Evolutionary conservation across 2,888 invertebrate genomes (phyloP).

Genomic region (Chrysopilus asiliformis): DNA sequence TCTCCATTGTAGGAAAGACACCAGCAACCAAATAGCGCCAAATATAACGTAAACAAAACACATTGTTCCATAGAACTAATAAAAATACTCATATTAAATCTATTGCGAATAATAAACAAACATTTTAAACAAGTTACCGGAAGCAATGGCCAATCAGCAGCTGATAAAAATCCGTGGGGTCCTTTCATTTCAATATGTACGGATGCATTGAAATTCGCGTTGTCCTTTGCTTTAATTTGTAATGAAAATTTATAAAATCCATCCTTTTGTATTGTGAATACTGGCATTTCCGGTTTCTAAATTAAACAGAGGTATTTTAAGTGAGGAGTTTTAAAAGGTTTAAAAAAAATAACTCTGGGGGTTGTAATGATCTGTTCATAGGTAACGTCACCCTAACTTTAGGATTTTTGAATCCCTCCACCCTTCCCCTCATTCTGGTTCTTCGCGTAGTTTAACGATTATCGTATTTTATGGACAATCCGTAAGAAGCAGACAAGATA

Average conservation of each 20-base stretch:
- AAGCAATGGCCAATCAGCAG: constrained; percentile 77
- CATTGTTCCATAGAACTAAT: constrained; percentile 79
- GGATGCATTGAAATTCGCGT: constrained; percentile 41
- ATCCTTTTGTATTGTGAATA: constrained; percentile 48
- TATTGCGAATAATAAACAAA: too few species aligned
- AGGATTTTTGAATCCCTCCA: neutral
- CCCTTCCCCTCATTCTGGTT: too few species aligned
- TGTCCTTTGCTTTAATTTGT: constrained; percentile 33
- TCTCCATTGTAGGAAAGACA: constrained; percentile 78
- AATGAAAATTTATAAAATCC: constrained; percentile 57
- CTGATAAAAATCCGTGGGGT: constrained; percentile 71
- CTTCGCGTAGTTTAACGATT: too few species aligned
- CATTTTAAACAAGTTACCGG: constrained; percentile 46
- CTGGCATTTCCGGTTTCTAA: constrained; percentile 36
- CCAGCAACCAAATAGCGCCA: constrained; percentile 67
- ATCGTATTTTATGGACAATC: too few species aligned
- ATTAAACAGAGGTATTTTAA: constrained; percentile 2
- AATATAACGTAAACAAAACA: constrained; percentile 74
- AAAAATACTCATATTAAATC: constrained; percentile 1
- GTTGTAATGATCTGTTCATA: too few species aligned
- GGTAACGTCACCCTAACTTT: too few species aligned
- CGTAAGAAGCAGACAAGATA: too few species aligned
- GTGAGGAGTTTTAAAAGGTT: neutral
- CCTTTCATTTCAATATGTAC: constrained; percentile 61
- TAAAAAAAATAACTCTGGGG: neutral